Percentiles rank a stretch among this genome's conserved stretches.
Conservation (phyloP, 2,113 vertebrate species). For the Xyrauchen texanus region DNA sequence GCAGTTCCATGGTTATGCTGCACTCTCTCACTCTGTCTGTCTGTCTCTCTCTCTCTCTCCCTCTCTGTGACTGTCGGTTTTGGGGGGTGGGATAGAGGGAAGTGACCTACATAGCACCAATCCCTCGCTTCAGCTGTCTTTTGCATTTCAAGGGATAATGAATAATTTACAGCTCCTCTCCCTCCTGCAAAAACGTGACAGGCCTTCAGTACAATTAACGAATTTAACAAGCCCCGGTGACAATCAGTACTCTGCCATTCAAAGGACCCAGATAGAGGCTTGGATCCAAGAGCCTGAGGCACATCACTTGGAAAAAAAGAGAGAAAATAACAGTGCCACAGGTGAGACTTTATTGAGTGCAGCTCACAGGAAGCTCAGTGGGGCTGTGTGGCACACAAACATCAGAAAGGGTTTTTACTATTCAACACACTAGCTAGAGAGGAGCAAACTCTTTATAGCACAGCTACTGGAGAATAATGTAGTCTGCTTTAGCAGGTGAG, state of each 20-base stretch:
- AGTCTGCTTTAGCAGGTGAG: not conserved
- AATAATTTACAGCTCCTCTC: conserved; percentile 61
- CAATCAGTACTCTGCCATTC: conserved; percentile 52
- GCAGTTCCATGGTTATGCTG: conserved; percentile 49
- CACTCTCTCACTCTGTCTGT: conserved; percentile 30
- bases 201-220: conserved; percentile 62
- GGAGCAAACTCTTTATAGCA: conserved; percentile 3
- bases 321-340: conserved; percentile 46
- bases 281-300: conserved; percentile 46
- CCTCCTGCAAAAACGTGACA: conserved; percentile 57
- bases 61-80: conserved; percentile 41
- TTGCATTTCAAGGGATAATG: conserved; percentile 64
- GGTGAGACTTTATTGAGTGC: conserved; percentile 51
- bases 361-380: conserved; percentile 47
- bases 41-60: conserved; percentile 33
- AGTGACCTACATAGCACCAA: conserved; percentile 61
- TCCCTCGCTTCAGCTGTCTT: conserved; percentile 58
- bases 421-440: conserved; percentile 32
- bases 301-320: conserved; percentile 14
- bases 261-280: conserved; percentile 46
- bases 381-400: conserved; percentile 46
- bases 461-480: not conserved
- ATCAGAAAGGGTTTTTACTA: conserved; percentile 40
- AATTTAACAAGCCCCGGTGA: conserved; percentile 59
- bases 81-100: conserved; percentile 48